Evolutionary conservation across 2,888 invertebrate genomes (phyloP), one percentile per base, ranked within the genome.

Genomic region (Ormyrus nitidulus): DNA sequence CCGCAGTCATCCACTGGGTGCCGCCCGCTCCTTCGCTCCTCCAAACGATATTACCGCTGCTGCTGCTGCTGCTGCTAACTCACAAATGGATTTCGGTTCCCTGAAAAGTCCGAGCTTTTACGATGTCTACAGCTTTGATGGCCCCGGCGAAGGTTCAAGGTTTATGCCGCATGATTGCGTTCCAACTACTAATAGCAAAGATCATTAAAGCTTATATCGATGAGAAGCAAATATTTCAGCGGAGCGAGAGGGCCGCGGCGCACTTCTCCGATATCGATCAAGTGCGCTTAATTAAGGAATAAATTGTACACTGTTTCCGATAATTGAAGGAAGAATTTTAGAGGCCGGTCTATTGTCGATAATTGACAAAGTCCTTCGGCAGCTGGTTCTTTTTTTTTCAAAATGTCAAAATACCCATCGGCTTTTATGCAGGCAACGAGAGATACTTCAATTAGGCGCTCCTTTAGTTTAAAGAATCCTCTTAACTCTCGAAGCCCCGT

Each of bases 371-470:
- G 58, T 64, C 58, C 56, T 13, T 19, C 19, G 19, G 19, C 19
- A 19, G 19, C 19, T 19, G 19, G 2, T 44, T 5, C 10, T 44
- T 54, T 70, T 70, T 62, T 19, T 53, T 58, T 34, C 2, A 72
- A 59, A 68, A 56, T 54, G 8, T 56, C 19, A 59, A 72, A 53
- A 56, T 4, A 61, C 51, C 59, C 64, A 68, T 61, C 19, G 6
- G n/a, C 53, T 69, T 19, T 69, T 56, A 34, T 66, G 4, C 34
- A 62, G 44, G 8, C 62, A 62, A 79, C 54, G 64, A 70, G 69
- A 69, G 46, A 74, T 74, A 70, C 79, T 74, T 74, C 74, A 79
- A 79, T 79, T 74, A 74, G 62, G 58, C 51, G 54, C 51, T 61
- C 62, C 79, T 64, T 74, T 58, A 64, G 64, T 74, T 74, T 74